Conservation (phyloP, 2,888 invertebrate genomes). For the Dioctria rufipes region DNA sequence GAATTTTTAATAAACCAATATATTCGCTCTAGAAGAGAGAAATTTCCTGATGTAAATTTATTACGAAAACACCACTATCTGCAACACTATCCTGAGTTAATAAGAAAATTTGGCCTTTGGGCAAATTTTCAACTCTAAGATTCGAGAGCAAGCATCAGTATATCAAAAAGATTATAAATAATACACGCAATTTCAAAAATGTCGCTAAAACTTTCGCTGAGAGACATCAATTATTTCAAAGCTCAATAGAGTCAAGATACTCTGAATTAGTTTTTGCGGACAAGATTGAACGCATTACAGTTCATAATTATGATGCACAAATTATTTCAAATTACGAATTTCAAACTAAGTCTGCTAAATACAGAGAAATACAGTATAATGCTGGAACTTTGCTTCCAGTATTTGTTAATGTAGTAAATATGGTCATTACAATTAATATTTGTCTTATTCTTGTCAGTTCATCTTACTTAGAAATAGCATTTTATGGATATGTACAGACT, state of each 20-base stretch:
- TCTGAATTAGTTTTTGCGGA: too few species aligned
- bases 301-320: too few species aligned
- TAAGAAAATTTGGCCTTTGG: background rate
- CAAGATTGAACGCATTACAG: too few species aligned
- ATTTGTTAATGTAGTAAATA: background rate
- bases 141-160: conserved; percentile 3
- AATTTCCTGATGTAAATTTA: background rate
- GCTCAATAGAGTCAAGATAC: background rate
- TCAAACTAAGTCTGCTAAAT: too few species aligned
- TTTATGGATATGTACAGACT: background rate
- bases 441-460: background rate
- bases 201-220: background rate
- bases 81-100: background rate
- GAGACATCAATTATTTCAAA: conserved; percentile 9
- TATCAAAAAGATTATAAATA: background rate
- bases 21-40: background rate
- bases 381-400: background rate
- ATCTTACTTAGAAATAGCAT: background rate
- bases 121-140: background rate
- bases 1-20: conserved; percentile 1
- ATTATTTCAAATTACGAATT: too few species aligned
- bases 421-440: background rate
- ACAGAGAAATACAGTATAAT: background rate
- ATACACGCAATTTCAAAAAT: background rate
- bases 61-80: background rate